phyloP scores from a whole-genome alignment of 2,888 invertebrate genomes.

The Trichogramma evanescens region DNA sequence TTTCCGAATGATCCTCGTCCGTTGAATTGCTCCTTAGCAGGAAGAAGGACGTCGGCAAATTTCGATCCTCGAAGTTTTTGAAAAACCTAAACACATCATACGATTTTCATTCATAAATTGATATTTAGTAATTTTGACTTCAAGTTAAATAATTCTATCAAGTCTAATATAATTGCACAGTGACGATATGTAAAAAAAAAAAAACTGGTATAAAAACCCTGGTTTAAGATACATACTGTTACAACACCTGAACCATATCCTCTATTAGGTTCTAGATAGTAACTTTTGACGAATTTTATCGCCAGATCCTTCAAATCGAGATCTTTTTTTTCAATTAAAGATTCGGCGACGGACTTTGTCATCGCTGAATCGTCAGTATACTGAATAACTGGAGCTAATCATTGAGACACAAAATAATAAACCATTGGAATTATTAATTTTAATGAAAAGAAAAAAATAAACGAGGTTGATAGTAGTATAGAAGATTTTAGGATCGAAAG shows the following conservation, averaged over 20 bases:
- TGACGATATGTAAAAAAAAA: no score
- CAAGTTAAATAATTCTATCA: no score
- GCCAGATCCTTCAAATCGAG: constrained; percentile 57
- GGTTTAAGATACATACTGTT: constrained; percentile 28
- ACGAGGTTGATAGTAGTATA: no score
- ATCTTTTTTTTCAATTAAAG: constrained; percentile 53
- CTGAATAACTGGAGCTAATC: constrained; percentile 50
- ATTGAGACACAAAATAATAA: background rate
- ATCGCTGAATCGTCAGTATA: constrained; percentile 70
- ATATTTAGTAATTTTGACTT: background rate
- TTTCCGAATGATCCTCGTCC: constrained; percentile 71
- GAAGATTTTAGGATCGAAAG: background rate
- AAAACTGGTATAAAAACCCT: background rate
- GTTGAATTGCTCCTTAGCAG: constrained; percentile 60
- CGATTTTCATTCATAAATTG: background rate
- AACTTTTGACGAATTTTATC: constrained; percentile 58
- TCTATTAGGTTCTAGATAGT: constrained; percentile 55
- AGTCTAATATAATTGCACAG: no score
- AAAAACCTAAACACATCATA: constrained; percentile 46
- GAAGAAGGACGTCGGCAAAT: constrained; percentile 55
- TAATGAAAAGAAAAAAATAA: no score
- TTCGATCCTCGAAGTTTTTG: constrained; percentile 51
- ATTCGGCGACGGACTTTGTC: constrained; percentile 58
- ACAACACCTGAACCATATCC: constrained; percentile 61
- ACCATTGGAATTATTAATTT: no score